Evolutionary conservation across 2,113 vertebrate species (phyloP).

Genomic region (Scytalopus superciliaris): DNA sequence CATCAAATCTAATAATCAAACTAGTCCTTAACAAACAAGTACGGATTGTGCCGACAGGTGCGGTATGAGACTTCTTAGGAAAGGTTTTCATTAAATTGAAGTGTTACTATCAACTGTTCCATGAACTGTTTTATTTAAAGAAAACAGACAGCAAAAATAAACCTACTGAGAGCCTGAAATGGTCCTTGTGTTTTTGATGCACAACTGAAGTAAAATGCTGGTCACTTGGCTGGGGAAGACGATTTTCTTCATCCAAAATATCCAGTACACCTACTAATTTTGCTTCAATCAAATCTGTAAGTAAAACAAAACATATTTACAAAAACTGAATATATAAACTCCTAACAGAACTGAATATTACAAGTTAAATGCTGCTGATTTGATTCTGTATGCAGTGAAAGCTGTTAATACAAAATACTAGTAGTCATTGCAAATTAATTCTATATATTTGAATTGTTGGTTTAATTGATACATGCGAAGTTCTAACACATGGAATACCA

Average conservation of each 20-base stretch:
- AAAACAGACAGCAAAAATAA: neutral
- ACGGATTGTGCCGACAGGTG: neutral
- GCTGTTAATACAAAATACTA: neutral
- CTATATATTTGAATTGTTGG: neutral
- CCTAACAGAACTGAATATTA: neutral
- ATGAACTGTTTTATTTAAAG: neutral
- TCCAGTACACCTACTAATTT: slow-evolving; percentile 93
- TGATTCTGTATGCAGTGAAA: neutral
- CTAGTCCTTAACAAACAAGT: neutral
- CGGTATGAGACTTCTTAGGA: neutral
- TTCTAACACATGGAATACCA: neutral
- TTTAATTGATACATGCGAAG: neutral
- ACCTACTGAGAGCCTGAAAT: slow-evolving; percentile 94
- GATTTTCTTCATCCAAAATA: slow-evolving; percentile 98
- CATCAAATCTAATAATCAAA: neutral
- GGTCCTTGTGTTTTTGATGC: slow-evolving; percentile 93
- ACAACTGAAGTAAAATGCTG: slow-evolving; percentile 93
- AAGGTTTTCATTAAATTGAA: slow-evolving; percentile 12
- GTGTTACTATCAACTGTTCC: neutral
- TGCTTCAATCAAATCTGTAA: slow-evolving; percentile 93
- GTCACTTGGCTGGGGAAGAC: slow-evolving; percentile 95
- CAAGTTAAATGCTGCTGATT: neutral
- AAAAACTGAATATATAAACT: neutral
- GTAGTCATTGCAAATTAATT: neutral
- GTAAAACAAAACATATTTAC: neutral